Percentiles rank a stretch among this genome's conserved stretches.
phyloP scores from a whole-genome alignment of 1,140 invertebrate genomes.

The Macrocentrus cingulum region DNA sequence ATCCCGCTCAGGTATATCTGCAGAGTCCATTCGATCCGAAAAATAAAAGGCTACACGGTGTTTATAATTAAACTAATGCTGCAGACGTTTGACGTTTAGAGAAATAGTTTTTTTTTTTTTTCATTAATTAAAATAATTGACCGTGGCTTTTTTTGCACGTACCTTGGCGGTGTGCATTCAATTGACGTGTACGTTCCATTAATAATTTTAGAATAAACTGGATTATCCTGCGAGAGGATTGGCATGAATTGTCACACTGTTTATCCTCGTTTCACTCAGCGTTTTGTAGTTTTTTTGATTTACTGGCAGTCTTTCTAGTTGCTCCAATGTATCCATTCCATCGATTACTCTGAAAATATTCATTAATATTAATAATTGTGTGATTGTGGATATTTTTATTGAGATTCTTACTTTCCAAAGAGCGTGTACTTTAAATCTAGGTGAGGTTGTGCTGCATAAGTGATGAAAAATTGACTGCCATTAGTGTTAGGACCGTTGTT shows the following conservation, averaged over 20 bases:
- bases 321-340: constrained; percentile 93
- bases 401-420: constrained; percentile 92
- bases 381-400: no score
- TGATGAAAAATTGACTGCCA: constrained; percentile 97
- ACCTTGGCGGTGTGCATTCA: no score
- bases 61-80: constrained; percentile 11
- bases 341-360: constrained; percentile 85
- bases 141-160: no score
- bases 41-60: constrained; percentile 59
- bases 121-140: no score
- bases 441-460: constrained; percentile 91
- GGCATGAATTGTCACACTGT: constrained; percentile 90
- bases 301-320: constrained; percentile 92
- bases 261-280: constrained; percentile 80
- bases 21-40: constrained; percentile 80
- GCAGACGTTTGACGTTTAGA: no score
- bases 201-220: no score
- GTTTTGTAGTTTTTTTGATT: constrained; percentile 92
- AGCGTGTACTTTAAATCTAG: constrained; percentile 96
- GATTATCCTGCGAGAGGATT: constrained; percentile 88
- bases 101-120: no score
- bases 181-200: no score
- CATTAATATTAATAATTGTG: background rate
- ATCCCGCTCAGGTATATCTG: constrained; percentile 70
- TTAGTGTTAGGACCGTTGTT: constrained; percentile 99